phyloP scores from a whole-genome alignment of 30 jellyfish, hydroid and myxozoan species.

The Pseudorhiza aurosa region DNA sequence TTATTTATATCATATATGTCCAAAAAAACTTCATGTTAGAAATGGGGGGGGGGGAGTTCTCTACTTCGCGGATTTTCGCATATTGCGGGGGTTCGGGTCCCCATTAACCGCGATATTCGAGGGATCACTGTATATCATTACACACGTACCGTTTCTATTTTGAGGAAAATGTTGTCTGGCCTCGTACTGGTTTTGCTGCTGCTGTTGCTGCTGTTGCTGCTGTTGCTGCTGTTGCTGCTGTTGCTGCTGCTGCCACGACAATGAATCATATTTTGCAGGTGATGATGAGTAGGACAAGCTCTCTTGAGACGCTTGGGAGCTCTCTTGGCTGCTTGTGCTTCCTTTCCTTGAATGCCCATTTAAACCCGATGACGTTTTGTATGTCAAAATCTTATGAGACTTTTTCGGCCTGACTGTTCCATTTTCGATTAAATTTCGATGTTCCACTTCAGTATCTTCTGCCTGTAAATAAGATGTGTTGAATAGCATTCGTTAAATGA shows the following conservation, averaged over 20 bases:
- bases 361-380: constrained; percentile 51
- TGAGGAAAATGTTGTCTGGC: too few relatives aligned
- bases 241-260: constrained; percentile 3
- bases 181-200: too few relatives aligned
- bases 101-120: too few relatives aligned
- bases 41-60: too few relatives aligned
- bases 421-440: constrained; percentile 45
- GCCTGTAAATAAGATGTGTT: not conserved
- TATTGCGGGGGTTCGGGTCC: too few relatives aligned
- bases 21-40: too few relatives aligned
- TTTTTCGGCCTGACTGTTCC: constrained; percentile 30
- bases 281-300: constrained; percentile 45
- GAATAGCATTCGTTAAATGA: not conserved
- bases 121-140: too few relatives aligned
- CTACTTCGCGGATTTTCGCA: too few relatives aligned
- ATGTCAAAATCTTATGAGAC: constrained; percentile 31
- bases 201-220: too few relatives aligned
- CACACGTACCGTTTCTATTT: too few relatives aligned
- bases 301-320: constrained; percentile 73
- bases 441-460: constrained; percentile 41
- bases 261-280: constrained; percentile 32
- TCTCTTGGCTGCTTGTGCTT: constrained; percentile 64
- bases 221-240: constrained; percentile 14
- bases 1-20: too few relatives aligned
- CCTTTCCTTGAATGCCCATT: constrained; percentile 53